Percentiles rank a stretch among this genome's conserved stretches.
Evolutionary conservation across 2,797 vertebrate genomes (phyloP).

Genomic region (Anabacerthia variegaticeps): DNA sequence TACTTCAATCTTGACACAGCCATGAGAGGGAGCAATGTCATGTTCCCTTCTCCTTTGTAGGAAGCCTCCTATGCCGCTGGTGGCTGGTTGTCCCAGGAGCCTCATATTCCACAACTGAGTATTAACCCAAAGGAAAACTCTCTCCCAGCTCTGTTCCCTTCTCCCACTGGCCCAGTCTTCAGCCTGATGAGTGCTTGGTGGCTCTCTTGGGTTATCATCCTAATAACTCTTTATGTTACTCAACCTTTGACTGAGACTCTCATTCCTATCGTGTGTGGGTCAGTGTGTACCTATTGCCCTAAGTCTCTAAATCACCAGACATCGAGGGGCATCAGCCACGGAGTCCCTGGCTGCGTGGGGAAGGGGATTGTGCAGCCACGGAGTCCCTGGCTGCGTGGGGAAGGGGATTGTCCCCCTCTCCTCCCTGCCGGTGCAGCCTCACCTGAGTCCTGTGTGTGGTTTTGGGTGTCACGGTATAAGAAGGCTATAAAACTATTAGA

Average conservation of each 20-base stretch:
- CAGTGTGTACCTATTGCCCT: fast-evolving
- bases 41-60: fast-evolving
- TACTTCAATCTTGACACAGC: background rate
- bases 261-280: fast-evolving
- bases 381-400: fast-evolving
- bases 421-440: too few relatives aligned
- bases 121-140: background rate
- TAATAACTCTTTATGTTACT: fast-evolving
- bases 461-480: background rate
- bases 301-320: background rate
- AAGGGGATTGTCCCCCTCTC: background rate
- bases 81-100: background rate
- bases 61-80: background rate
- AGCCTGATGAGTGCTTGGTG: fast-evolving
- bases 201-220: background rate
- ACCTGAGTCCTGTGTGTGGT: fast-evolving
- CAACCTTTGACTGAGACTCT: background rate
- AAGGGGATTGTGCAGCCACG: too few relatives aligned
- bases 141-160: background rate
- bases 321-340: background rate
- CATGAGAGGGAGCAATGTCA: background rate
- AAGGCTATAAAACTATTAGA: background rate
- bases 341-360: fast-evolving
- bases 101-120: fast-evolving
- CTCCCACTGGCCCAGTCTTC: background rate